phyloP scores from a whole-genome alignment of 2,888 invertebrate species.

The Meiosimyza decipiens region DNA sequence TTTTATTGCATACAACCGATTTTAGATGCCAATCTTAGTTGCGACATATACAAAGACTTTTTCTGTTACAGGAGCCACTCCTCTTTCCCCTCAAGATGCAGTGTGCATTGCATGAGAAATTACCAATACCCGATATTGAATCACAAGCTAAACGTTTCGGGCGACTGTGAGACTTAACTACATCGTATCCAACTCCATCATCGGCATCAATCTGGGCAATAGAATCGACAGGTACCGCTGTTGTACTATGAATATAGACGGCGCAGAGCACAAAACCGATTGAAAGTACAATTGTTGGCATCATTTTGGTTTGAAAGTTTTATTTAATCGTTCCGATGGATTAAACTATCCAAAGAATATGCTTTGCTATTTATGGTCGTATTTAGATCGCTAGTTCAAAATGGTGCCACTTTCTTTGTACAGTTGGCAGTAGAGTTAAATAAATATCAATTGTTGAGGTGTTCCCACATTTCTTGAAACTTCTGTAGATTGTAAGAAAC shows the following conservation, averaged over 20 bases:
- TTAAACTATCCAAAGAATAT: too few species aligned
- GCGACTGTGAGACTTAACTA: conserved; percentile 44
- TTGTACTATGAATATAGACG: not conserved
- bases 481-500: too few species aligned
- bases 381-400: too few species aligned
- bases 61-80: conserved; percentile 65
- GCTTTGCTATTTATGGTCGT: too few species aligned
- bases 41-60: conserved; percentile 65
- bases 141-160: conserved; percentile 67
- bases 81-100: conserved; percentile 59
- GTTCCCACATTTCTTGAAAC: too few species aligned
- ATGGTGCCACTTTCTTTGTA: too few species aligned
- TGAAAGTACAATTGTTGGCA: not conserved
- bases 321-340: too few species aligned
- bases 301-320: not conserved
- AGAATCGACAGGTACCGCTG: too few species aligned
- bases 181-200: conserved; percentile 4
- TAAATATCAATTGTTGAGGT: too few species aligned
- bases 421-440: too few species aligned
- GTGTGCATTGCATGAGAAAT: conserved; percentile 66
- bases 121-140: conserved; percentile 51
- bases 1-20: not conserved
- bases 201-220: conserved; percentile 33
- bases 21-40: conserved; percentile 33
- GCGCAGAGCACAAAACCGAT: not conserved